phyloP scores from a whole-genome alignment of 2,888 invertebrate genomes.

The Leptothorax acervorum region DNA sequence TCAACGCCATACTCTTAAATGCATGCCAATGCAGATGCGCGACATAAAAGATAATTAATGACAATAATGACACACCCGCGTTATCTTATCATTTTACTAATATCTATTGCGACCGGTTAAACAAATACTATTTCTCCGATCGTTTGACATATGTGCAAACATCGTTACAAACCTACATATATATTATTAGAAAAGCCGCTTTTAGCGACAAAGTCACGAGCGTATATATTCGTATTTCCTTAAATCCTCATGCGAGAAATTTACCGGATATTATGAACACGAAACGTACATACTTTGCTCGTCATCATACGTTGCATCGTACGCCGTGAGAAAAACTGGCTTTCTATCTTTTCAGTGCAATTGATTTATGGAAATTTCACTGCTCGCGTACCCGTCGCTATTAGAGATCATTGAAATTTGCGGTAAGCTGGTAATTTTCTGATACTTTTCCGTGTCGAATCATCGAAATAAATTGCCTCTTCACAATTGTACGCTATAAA shows the following conservation, averaged over 20 bases:
- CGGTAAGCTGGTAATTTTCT: neutral
- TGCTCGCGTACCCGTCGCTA: slow-evolving; percentile 17
- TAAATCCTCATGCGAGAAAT: neutral
- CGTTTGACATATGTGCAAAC: neutral
- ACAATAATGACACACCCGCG: neutral
- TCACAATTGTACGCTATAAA: neutral
- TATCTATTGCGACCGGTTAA: slow-evolving; percentile 13
- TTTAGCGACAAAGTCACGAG: neutral
- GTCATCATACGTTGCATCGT: slow-evolving; percentile 29
- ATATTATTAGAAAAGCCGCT: neutral
- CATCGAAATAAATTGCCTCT: slow-evolving; percentile 28
- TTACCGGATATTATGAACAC: neutral
- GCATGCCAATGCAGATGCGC: neutral
- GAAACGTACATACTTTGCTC: neutral
- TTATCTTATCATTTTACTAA: slow-evolving; percentile 33
- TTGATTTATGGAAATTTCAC: slow-evolving; percentile 48
- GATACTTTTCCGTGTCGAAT: slow-evolving; percentile 3
- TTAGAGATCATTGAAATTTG: slow-evolving; percentile 32
- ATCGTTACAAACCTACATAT: neutral
- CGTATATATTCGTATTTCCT: neutral
- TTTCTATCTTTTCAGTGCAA: slow-evolving; percentile 40
- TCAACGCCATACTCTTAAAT: neutral
- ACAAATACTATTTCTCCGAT: neutral
- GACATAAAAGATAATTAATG: neutral
- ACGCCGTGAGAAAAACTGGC: slow-evolving; percentile 21